Percentiles rank a stretch among this genome's conserved stretches.
phyloP scores from a whole-genome alignment of 2,888 invertebrate genomes.

The Campoletis raptor region DNA sequence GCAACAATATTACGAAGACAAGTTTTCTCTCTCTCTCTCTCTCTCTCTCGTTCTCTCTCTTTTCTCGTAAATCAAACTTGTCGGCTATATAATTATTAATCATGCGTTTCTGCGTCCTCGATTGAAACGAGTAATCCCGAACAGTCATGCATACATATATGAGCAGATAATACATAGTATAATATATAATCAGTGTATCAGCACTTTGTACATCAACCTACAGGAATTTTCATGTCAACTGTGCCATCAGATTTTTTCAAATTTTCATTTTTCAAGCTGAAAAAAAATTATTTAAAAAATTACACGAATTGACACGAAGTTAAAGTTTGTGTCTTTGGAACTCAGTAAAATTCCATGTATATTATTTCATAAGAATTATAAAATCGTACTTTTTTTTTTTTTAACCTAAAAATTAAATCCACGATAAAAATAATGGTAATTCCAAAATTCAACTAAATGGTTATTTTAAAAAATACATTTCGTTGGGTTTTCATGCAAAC shows the following conservation, averaged over 20 bases:
- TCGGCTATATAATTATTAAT: conserved; percentile 60
- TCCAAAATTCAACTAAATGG: too few relatives aligned
- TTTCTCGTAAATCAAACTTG: conserved; percentile 55
- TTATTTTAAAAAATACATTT: too few relatives aligned
- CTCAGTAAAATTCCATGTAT: not conserved
- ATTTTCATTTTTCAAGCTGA: not conserved
- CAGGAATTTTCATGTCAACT: not conserved
- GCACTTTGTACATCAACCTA: conserved; percentile 6
- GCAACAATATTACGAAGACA: conserved; percentile 54
- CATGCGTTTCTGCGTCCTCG: conserved; percentile 54
- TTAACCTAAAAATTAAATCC: too few relatives aligned
- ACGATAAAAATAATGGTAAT: too few relatives aligned
- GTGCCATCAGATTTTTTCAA: not conserved
- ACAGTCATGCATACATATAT: conserved; percentile 8
- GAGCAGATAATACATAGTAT: conserved; percentile 28
- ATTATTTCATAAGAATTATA: too few relatives aligned
- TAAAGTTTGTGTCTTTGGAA: not conserved
- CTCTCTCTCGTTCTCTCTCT: conserved; percentile 27
- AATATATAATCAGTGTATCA: conserved; percentile 41
- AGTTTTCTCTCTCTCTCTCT: conserved; percentile 10
- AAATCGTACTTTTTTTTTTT: too few relatives aligned
- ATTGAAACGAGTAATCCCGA: conserved; percentile 52
- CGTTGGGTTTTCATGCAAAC: too few relatives aligned
- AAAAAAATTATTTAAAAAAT: not conserved
- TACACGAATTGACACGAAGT: not conserved